Conservation (phyloP, 1,140 invertebrate genomes). For the Hylaeus anthracinus region DNA sequence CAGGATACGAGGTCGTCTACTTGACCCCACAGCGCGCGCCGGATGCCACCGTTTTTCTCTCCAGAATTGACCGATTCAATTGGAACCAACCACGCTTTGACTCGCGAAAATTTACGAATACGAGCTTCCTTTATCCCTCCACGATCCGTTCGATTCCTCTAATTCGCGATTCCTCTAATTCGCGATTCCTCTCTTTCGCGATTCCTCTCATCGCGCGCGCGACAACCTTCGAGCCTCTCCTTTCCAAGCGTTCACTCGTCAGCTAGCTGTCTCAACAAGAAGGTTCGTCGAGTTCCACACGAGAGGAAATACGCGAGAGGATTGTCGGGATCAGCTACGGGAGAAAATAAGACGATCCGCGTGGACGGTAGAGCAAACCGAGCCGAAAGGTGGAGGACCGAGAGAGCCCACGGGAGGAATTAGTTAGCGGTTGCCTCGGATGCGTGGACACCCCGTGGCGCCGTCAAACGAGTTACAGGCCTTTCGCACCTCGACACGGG, state of each 20-base stretch:
- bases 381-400: conserved; percentile 67
- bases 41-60: conserved; percentile 74
- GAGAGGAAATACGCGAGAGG: no score
- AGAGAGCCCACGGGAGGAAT: conserved; percentile 72
- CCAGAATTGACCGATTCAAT: conserved; percentile 71
- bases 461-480: conserved; percentile 78
- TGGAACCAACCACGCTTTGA: conserved; percentile 47
- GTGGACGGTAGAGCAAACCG: conserved; percentile 46
- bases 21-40: conserved; percentile 74
- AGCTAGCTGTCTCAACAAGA: no score
- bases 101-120: conserved; percentile 56
- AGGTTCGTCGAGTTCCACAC: no score
- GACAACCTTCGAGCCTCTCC: no score
- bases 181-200: no score
- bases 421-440: conserved; percentile 75
- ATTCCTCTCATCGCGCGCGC: no score
- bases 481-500: conserved; percentile 79
- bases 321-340: neutral
- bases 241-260: no score
- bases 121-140: neutral
- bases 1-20: conserved; percentile 74
- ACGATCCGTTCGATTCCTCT: neutral
- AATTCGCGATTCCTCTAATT: no score
- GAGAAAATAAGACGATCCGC: conserved; percentile 42
- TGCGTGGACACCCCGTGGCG: conserved; percentile 75